phyloP scores from a whole-genome alignment of 2,888 invertebrate species.

The Halocaridina rubra region DNA sequence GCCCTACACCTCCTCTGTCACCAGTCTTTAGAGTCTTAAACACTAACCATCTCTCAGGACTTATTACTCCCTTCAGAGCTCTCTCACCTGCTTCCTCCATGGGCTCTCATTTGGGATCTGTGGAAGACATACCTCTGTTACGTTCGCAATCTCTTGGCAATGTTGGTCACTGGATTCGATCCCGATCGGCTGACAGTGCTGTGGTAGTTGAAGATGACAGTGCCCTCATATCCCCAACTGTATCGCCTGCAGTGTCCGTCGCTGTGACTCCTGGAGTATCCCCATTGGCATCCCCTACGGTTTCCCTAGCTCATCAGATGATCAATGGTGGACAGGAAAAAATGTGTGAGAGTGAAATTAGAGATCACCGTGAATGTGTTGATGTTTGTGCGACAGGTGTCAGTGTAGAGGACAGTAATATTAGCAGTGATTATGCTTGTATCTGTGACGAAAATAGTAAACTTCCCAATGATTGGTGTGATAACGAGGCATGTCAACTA shows the following conservation, averaged over 20 bases:
- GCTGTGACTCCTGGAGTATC: background rate
- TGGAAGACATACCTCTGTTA: conserved; percentile 45
- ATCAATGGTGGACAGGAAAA: background rate
- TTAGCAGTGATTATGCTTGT: background rate
- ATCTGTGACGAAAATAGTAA: background rate
- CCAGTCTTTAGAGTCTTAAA: background rate
- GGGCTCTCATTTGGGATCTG: conserved; percentile 46
- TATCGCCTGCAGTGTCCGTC: conserved; percentile 3
- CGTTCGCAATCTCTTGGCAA: conserved; percentile 47
- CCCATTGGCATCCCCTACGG: background rate
- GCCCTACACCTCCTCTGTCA: conserved; percentile 21
- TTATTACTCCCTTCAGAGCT: conserved; percentile 46
- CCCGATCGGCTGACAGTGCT: conserved; percentile 58
- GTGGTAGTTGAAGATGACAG: conserved; percentile 49
- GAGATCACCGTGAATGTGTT: background rate
- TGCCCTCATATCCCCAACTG: background rate
- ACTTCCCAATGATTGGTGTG: background rate
- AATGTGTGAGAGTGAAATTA: no score
- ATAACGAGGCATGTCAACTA: background rate
- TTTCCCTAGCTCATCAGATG: background rate
- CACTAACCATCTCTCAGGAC: conserved; percentile 21
- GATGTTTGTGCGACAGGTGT: background rate
- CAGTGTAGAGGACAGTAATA: background rate
- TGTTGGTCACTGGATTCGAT: conserved; percentile 41
- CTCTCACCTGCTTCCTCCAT: conserved; percentile 54